These are phyloP conservation scores for Caretta caretta DNA, from an alignment of 2,113 vertebrate genomes.

Conservation along the genomic window DNA sequence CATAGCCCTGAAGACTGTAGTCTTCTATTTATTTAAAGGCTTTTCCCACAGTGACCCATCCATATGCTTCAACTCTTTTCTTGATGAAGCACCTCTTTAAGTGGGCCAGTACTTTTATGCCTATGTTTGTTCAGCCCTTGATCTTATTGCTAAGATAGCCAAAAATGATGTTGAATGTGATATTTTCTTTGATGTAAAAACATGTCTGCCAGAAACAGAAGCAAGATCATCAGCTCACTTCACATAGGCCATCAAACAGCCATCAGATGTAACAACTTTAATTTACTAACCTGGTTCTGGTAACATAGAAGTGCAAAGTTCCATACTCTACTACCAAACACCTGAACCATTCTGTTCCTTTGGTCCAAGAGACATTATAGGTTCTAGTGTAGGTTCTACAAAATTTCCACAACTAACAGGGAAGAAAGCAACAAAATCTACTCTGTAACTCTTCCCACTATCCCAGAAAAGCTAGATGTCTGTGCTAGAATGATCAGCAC, in stretches of 20 bases:
- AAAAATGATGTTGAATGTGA: background rate
- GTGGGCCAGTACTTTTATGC: background rate
- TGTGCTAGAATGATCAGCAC: no score
- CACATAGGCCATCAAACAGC: background rate
- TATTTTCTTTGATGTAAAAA: background rate
- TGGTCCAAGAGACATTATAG: background rate
- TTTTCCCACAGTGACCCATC: background rate
- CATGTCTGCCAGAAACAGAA: background rate
- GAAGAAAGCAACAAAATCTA: background rate
- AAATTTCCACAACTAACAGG: background rate
- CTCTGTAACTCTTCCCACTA: no score
- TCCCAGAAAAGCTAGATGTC: no score
- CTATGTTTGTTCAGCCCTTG: background rate
- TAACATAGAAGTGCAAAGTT: background rate
- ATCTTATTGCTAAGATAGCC: background rate
- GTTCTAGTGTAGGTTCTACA: background rate
- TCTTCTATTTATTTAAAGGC: background rate
- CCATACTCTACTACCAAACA: background rate
- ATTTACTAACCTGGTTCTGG: background rate
- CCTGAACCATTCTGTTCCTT: background rate
- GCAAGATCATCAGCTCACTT: background rate
- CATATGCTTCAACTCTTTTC: background rate
- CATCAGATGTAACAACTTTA: background rate
- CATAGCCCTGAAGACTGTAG: no score
- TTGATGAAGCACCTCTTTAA: background rate